Evolutionary conservation across 2,113 vertebrate genomes (phyloP).

Genomic region (Pogonocichla stellata): DNA sequence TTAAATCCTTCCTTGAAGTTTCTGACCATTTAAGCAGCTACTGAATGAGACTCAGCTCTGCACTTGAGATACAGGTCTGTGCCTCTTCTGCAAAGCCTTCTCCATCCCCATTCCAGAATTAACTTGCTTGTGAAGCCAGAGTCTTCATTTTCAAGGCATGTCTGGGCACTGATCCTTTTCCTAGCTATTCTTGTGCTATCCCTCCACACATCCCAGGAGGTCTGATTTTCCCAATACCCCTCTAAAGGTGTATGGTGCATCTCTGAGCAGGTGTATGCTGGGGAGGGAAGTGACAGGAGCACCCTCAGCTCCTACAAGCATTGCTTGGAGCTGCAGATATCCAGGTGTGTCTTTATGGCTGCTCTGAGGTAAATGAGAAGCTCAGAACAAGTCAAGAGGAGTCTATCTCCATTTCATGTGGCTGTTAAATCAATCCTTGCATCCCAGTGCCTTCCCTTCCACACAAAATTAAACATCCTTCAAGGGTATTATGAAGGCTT

Average conservation of each 20-base stretch:
- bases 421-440: background rate
- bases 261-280: background rate
- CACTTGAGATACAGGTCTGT: background rate
- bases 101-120: background rate
- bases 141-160: background rate
- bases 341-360: background rate
- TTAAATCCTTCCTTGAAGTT: background rate
- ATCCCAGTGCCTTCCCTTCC: background rate
- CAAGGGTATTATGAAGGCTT: background rate
- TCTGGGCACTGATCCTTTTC: background rate
- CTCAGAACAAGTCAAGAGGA: background rate
- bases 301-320: background rate
- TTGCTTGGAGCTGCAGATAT: background rate
- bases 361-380: background rate
- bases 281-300: background rate
- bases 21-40: background rate
- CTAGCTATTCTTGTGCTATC: background rate
- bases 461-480: background rate
- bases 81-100: background rate
- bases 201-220: background rate
- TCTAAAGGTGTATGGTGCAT: rapidly evolving
- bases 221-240: background rate
- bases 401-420: background rate
- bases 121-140: background rate
- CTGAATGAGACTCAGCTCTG: background rate